Base-by-base conservation (phyloP, 2,888 invertebrate genomes). In the Clitarchus hookeri region DNA sequence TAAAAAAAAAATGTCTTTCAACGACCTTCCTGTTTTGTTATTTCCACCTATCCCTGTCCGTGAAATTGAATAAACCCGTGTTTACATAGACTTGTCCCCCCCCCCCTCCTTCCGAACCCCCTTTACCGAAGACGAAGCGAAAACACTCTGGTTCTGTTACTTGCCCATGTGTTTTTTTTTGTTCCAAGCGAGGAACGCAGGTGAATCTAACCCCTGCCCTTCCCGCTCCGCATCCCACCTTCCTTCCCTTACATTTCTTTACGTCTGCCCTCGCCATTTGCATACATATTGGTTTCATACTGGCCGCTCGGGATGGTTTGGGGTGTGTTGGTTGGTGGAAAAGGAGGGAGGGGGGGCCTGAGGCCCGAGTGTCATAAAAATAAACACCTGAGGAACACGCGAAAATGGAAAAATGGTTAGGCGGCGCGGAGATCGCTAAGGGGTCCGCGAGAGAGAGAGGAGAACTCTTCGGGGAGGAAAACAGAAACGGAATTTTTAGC, bases 281-380 rank as follows among this genome's bases (percentile, higher is more conserved):
- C 65, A 65, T 65, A 65, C n/a, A 65, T 65, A 65, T 65, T 65
- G 65, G 65, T 65, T 65, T 65, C 65, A 23, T 65, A 65, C 65
- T 65, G 65, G 65, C 65, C 65, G 65, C 65, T 19, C 2, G 48
- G 48, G 48, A 4, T 36, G 53, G 53, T 12, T 53, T 8, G 53
- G 36, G 36, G 36, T 36, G 36, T 36, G 4, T 1, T 36, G 36
- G 36, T 36, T 3, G 1, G 36, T 1, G 36, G 36, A 3, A 36
- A 4, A 36, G 65, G 65, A 8, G 6, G 65, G 65, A 23, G 65
- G 65, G n/a, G 8, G 65, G 65, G 8, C 16, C 0, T 4, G 53
- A 16, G 53, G 23, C 65, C n/a, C 8, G 65, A n/a, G n/a, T 65
- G 65, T 65, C 65, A 65, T 65, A 23, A 65, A 65, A 65, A 65